A percentile compares a stretch with the other conserved stretches of the same genome.
phyloP scores from a whole-genome alignment of 2,888 invertebrate species.

The Agonopterix heracliana region DNA sequence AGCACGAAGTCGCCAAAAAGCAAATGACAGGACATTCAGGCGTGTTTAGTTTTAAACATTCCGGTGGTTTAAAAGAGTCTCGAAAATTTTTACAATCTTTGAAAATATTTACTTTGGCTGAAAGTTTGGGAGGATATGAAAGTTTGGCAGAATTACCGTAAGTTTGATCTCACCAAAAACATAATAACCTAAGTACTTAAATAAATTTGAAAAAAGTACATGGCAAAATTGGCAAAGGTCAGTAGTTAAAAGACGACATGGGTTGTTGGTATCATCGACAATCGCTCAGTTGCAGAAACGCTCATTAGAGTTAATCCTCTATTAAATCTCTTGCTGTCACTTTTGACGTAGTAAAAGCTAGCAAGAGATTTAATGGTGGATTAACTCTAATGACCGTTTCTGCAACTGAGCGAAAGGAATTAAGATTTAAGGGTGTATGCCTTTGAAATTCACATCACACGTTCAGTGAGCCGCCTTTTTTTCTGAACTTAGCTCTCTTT shows the following conservation, averaged over 20 bases:
- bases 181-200: background rate
- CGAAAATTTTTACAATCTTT: constrained; percentile 83
- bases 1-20: constrained; percentile 84
- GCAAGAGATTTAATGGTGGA: too few species aligned
- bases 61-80: constrained; percentile 84
- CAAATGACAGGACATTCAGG: constrained; percentile 94
- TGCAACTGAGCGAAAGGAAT: too few species aligned
- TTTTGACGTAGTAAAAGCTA: too few species aligned
- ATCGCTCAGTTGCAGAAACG: too few species aligned
- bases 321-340: too few species aligned
- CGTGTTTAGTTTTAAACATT: constrained; percentile 92
- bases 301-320: too few species aligned
- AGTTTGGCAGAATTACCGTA: constrained; percentile 96
- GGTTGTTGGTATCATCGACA: too few species aligned
- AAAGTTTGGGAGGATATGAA: constrained; percentile 96
- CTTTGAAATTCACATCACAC: too few species aligned
- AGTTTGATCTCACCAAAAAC: constrained; percentile 46
- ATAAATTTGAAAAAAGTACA: background rate
- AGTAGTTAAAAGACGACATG: background rate
- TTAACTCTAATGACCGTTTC: too few species aligned
- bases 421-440: too few species aligned
- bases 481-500: too few species aligned
- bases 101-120: constrained; percentile 91
- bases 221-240: too few species aligned
- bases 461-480: background rate